These are phyloP conservation scores for Phasia obesa DNA, from an alignment of 2,888 invertebrate genomes.

Conservation along the genomic window DNA sequence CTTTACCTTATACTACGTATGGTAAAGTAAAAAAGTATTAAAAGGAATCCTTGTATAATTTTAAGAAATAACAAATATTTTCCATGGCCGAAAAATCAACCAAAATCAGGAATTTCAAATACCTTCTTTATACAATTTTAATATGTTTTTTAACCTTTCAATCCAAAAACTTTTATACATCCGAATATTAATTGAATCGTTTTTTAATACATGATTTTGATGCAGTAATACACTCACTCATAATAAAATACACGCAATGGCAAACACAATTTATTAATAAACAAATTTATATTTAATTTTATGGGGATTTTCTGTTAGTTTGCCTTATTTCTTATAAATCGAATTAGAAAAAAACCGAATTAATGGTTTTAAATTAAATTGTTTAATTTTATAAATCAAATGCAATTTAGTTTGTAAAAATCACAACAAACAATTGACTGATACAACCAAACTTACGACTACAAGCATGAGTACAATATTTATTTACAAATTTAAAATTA, in stretches of 20 bases:
- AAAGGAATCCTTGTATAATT: no score
- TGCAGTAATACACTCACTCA: neutral
- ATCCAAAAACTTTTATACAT: conserved; percentile 14
- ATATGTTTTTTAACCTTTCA: no score
- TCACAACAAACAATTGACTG: conserved; percentile 21
- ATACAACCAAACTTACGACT: conserved; percentile 19
- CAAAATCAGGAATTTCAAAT: no score
- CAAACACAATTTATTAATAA: conserved; percentile 19
- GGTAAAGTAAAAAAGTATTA: no score
- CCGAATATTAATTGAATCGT: conserved; percentile 3
- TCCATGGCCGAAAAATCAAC: no score
- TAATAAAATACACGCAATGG: conserved; percentile 42
- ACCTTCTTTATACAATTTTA: no score
- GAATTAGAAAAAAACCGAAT: conserved; percentile 33
- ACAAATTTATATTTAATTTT: conserved; percentile 46
- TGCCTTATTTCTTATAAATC: conserved; percentile 28
- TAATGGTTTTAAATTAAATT: conserved; percentile 53
- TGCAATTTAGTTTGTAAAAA: conserved; percentile 51
- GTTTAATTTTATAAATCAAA: conserved; percentile 62
- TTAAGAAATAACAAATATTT: no score
- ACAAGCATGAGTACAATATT: conserved; percentile 24
- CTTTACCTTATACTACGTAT: no score
- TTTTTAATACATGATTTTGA: neutral
- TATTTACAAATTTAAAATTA: conserved; percentile 49
- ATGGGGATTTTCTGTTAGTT: conserved; percentile 21